Evolutionary conservation across 2,888 invertebrate species (phyloP), one percentile per base, ranked within the genome.

Genomic region (Caenorhabditis panamensis): DNA sequence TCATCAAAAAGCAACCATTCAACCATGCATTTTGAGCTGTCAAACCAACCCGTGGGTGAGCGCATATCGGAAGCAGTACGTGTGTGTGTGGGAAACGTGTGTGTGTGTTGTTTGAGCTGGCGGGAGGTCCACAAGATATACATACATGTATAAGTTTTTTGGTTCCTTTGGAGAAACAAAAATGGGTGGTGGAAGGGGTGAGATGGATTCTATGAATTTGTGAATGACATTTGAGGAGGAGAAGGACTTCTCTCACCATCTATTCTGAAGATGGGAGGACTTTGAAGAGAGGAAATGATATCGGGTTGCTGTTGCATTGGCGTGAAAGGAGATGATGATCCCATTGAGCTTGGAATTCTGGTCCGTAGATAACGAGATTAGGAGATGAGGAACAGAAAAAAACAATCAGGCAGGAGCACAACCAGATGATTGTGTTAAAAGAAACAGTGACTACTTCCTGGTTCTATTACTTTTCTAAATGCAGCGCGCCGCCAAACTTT

Each of bases 61-160:
- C 31, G 31, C 41, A 11, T 13, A 41, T 41, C 47, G 47, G 47
- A 47, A 47, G 47, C 18, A n/a, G 26, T 61, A 56, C 31, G 56
- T 68, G 58, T 47, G 47, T 58, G 49, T 44, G 67, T 18, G 49
- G 49, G 61, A 69, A 59, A 51, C 36, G 53, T 28, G 51, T 22
- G 36, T 18, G 69, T 69, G 61, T 71, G 71, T 62, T 71, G 71
- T 71, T 71, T 71, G 71, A 71, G 71, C 26, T 41, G 53, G 59
- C 26, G n/a, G 36, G 36, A 13, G 5, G 41, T 9, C 2, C 13
- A 41, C 11, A 41, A 41, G 13, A 41, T 11, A 41, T 41, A 36
- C 6, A 41, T 41, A 16, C 22, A 71, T 58, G 64, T 62, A 66
- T 72, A 72, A 63, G 63, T 66, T 59, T 66, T 59, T 51, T 41